Percentiles rank a stretch among this genome's conserved stretches.
These are phyloP conservation scores for Callipepla californica DNA, from an alignment of 2,113 vertebrate species.

Conservation along the genomic window DNA sequence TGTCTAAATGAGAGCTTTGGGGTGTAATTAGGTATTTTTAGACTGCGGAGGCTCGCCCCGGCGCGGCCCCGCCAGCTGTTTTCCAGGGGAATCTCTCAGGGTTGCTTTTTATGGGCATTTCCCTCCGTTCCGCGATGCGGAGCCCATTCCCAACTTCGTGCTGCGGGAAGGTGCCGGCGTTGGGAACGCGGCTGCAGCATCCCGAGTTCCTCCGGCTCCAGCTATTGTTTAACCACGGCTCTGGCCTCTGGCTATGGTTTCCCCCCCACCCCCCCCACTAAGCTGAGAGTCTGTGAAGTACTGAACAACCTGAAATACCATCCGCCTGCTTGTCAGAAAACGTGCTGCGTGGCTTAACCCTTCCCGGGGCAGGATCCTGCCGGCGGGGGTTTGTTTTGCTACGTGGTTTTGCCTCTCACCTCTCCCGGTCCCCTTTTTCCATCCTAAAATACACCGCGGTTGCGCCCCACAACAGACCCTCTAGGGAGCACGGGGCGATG, in stretches of 20 bases:
- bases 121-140: not conserved
- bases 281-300: conserved; percentile 8
- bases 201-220: conserved; percentile 23
- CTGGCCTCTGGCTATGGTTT: conserved; percentile 30
- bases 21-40: conserved; percentile 67
- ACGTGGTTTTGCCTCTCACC: not conserved
- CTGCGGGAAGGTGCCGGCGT: not conserved
- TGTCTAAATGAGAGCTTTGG: not conserved
- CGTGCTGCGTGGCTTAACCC: conserved; percentile 31
- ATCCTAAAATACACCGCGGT: not conserved
- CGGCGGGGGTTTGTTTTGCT: not conserved
- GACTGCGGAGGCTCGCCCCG: not conserved
- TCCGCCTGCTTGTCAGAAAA: conserved; percentile 35
- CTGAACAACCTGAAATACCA: conserved; percentile 57
- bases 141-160: conserved; percentile 28
- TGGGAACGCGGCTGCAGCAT: conserved; percentile 5
- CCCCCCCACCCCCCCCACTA: not conserved
- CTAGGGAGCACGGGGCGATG: not conserved
- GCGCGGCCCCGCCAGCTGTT: not conserved
- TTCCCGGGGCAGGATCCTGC: not conserved
- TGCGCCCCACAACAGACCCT: not conserved
- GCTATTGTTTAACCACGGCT: conserved; percentile 66
- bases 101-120: conserved; percentile 64
- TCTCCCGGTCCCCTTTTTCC: not conserved
- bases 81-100: not conserved